phyloP scores from a whole-genome alignment of 1,140 invertebrate genomes.

The Stenopsyche tienmushanensis region DNA sequence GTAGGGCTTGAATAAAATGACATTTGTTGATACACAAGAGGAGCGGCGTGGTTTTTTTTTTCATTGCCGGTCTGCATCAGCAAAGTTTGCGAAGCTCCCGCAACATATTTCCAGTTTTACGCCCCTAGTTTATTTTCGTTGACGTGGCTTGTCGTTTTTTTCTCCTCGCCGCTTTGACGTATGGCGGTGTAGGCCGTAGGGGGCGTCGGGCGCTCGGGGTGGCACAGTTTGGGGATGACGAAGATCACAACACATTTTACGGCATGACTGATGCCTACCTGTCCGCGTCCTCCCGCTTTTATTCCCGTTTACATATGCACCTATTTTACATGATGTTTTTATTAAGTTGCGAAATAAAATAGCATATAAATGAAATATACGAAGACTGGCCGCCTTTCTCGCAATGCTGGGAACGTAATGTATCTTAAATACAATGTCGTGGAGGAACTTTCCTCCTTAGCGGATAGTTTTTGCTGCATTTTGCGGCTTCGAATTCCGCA shows the following conservation, averaged over 20 bases:
- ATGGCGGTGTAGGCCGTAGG: constrained; percentile 10
- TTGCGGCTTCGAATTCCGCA: constrained; percentile 6
- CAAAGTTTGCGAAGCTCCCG: constrained; percentile 18
- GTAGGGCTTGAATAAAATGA: too few relatives aligned
- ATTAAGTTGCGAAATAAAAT: constrained; percentile 7
- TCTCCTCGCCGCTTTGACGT: constrained; percentile 26
- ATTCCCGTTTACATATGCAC: neutral
- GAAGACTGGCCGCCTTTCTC: too few relatives aligned
- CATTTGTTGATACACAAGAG: neutral
- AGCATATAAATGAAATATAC: neutral
- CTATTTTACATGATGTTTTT: too few relatives aligned
- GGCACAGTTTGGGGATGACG: constrained; percentile 13
- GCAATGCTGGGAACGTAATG: too few relatives aligned
- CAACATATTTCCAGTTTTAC: constrained; percentile 34
- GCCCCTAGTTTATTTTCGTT: constrained; percentile 34
- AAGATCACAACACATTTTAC: constrained; percentile 29
- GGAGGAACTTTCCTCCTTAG: neutral
- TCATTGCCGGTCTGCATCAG: constrained; percentile 10
- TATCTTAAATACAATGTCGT: too few relatives aligned
- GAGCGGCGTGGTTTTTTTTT: constrained; percentile 1
- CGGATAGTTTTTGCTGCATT: neutral
- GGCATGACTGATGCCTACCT: constrained; percentile 23
- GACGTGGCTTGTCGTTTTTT: constrained; percentile 33
- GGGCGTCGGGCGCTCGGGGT: neutral
- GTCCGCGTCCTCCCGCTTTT: constrained; percentile 11